Base-by-base conservation (phyloP, 2,888 invertebrate species). In the Craniophora ligustri region DNA sequence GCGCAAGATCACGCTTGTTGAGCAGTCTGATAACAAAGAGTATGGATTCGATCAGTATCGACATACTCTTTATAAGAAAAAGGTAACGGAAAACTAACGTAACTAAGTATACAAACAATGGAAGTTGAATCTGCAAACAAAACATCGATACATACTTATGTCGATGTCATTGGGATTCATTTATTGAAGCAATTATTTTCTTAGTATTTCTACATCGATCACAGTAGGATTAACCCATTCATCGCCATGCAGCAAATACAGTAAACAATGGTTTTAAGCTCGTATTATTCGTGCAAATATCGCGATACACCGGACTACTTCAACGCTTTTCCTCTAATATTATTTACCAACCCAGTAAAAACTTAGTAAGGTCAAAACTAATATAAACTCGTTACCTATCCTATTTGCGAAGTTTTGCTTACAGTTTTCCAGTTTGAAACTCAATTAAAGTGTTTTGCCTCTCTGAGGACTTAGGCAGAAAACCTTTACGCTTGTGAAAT, bases 1-100 rank as follows among this genome's bases (percentile, higher is more conserved):
- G 89, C 86, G 81, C 84, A 78, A 78, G 81, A 78, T 80, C 80
- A 80, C 75, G 81, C 75, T 76, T 73, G 75, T 74, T 76, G 69
- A 56, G 56, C 54, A 60, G 64, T 68, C 75, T 76, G 76, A 77
- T 81, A 56, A 41, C 77, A 82, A 80, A 82, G 81, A 81, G 26
- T 63, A 75, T 40, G 40, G 6, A 28, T 16, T 39, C 18, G 14
- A 32, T 11, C 40, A 60, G 39, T 39, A 61, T 32, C 38, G 55
- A 53, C 45, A 44, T 3, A 8, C 5, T 34, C n/a, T 49, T 23
- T 15, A 40, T 31, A 14, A 5, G 11, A 44, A 23, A 50, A 39
- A 30, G 19, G n/a, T n/a, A n/a, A n/a, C n/a, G n/a, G n/a, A n/a
- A n/a, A n/a, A n/a, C 19, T 19, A 19, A 4, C 5, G 19, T 6